Evolutionary conservation across 2,113 vertebrate genomes (phyloP).

Genomic region (Steatornis caripensis): DNA sequence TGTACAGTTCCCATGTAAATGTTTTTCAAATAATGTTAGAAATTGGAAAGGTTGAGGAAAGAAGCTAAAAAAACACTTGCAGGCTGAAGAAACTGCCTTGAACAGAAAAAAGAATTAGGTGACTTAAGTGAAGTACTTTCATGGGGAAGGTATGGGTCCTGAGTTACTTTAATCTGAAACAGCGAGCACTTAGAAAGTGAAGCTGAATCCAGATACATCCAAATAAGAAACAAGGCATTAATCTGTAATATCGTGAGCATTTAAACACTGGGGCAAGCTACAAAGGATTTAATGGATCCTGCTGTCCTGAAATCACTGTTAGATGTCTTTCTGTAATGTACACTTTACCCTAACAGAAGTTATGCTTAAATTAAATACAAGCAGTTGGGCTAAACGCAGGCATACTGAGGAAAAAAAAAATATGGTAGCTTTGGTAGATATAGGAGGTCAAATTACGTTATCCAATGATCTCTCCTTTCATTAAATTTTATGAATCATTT

Average conservation of each 20-base stretch:
- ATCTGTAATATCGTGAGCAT: background rate
- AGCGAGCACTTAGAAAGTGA: background rate
- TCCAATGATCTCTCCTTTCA: constrained; percentile 24
- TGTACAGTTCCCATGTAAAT: background rate
- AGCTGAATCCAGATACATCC: background rate
- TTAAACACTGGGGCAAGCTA: background rate
- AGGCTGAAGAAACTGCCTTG: background rate
- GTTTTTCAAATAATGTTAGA: background rate
- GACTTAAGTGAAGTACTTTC: background rate
- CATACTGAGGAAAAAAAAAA: background rate
- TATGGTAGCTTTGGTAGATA: background rate
- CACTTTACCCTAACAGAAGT: background rate
- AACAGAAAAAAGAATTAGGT: background rate
- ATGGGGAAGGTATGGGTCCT: background rate
- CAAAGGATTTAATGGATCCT: background rate
- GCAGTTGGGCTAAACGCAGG: background rate
- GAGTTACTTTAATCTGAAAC: background rate
- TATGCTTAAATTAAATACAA: background rate
- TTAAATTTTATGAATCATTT: constrained; percentile 52
- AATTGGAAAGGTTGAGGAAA: background rate
- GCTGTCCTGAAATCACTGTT: background rate
- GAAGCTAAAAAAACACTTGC: background rate
- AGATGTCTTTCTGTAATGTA: background rate
- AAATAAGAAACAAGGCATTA: background rate
- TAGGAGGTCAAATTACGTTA: constrained; percentile 31